A percentile compares a stretch with the other conserved stretches of the same genome.
phyloP scores from a whole-genome alignment of 1,140 invertebrate species.

The Marisa cornuarietis region DNA sequence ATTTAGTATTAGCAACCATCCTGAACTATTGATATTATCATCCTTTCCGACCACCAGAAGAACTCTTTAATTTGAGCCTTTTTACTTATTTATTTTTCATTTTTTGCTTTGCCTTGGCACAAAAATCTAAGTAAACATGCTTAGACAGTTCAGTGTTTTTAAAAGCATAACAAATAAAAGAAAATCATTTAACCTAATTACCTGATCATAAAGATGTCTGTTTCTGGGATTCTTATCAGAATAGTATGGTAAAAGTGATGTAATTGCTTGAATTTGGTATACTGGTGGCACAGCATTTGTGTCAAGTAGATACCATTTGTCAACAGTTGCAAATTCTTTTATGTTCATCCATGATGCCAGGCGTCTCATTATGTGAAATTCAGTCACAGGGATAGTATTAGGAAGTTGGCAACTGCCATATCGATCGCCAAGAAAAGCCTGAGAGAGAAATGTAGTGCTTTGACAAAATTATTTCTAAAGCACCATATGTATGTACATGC shows the following conservation, averaged over 20 bases:
- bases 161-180: not conserved
- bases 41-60: no score
- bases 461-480: no score
- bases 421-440: conserved; percentile 53
- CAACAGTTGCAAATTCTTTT: conserved; percentile 79
- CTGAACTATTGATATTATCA: no score
- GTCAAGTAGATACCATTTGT: conserved; percentile 96
- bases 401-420: conserved; percentile 53
- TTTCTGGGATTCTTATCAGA: conserved; percentile 34
- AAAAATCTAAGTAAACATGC: not conserved
- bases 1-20: no score
- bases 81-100: no score
- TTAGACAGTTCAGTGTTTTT: not conserved
- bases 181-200: not conserved
- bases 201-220: conserved; percentile 12
- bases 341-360: conserved; percentile 40
- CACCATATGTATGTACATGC: no score
- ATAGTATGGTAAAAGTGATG: conserved; percentile 36
- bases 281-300: conserved; percentile 89
- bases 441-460: conserved; percentile 16
- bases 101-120: no score
- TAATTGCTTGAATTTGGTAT: conserved; percentile 79
- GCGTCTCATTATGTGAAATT: conserved; percentile 41
- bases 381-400: conserved; percentile 36
- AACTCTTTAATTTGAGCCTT: no score